Evolutionary conservation across 2,888 invertebrate species (phyloP).

Genomic region (Thysanoteuthis rhombus): DNA sequence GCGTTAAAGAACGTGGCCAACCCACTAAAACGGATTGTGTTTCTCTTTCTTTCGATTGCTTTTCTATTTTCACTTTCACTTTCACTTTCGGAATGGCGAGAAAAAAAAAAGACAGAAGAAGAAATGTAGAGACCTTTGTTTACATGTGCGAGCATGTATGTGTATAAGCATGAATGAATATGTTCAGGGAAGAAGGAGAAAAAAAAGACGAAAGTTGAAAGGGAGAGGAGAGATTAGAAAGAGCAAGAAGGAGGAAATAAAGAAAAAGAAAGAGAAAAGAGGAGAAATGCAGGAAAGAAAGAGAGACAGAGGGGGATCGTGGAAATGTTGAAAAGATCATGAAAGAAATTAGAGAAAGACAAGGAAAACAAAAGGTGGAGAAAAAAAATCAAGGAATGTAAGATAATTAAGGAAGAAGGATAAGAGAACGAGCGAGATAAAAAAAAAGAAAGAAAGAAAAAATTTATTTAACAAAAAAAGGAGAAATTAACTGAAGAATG

Average conservation of each 20-base stretch:
- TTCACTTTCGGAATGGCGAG: too few relatives aligned
- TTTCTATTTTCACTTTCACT: neutral
- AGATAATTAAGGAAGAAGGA: neutral
- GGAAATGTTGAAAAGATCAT: too few relatives aligned
- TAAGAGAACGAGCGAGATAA: neutral
- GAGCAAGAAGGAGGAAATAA: neutral
- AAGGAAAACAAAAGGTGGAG: neutral
- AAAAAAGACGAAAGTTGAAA: neutral
- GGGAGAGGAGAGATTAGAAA: neutral
- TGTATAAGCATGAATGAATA: too few relatives aligned
- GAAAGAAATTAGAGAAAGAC: neutral
- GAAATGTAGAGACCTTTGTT: neutral
- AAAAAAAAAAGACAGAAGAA: neutral
- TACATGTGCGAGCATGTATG: neutral
- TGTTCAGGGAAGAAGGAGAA: neutral
- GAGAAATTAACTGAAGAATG: too few relatives aligned
- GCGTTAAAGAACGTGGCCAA: neutral
- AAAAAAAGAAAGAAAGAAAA: neutral
- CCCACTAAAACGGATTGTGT: neutral
- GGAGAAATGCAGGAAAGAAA: neutral
- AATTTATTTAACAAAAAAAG: too few relatives aligned
- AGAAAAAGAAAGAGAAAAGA: neutral
- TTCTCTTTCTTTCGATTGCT: neutral
- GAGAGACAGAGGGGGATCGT: neutral
- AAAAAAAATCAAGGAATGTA: neutral